phyloP scores from a whole-genome alignment of 2,113 vertebrate genomes.

The Gobio gobio region DNA sequence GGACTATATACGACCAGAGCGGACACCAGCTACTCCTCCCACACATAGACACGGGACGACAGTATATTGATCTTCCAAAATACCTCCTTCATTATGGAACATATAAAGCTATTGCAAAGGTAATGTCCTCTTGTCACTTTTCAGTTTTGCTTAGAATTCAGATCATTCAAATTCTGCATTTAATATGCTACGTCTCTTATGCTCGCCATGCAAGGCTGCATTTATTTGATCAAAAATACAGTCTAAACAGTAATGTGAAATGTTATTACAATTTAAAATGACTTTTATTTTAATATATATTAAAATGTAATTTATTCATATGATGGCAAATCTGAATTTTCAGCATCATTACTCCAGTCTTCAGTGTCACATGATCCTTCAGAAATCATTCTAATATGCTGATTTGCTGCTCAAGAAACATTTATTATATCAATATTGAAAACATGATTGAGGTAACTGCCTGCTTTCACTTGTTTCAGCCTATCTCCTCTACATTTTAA shows the following conservation, averaged over 20 bases:
- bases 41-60: slow-evolving; percentile 62
- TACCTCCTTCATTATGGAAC: slow-evolving; percentile 75
- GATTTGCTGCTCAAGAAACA: not conserved
- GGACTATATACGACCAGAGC: slow-evolving; percentile 71
- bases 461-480: not conserved
- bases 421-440: not conserved
- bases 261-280: not conserved
- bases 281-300: not conserved
- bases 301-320: not conserved
- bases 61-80: slow-evolving; percentile 72
- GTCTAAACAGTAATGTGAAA: not conserved
- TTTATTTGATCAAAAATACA: not conserved
- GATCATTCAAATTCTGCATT: not conserved
- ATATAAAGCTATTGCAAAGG: slow-evolving; percentile 78
- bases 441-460: not conserved
- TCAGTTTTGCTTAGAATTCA: not conserved
- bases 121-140: slow-evolving; percentile 51
- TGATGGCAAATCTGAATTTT: not conserved
- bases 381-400: not conserved
- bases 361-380: not conserved
- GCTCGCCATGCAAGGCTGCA: not conserved
- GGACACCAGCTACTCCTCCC: slow-evolving; percentile 64
- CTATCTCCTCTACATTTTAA: not conserved
- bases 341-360: not conserved
- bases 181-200: not conserved